Percentiles rank a stretch among this genome's conserved stretches.
phyloP scores from a whole-genome alignment of 2,888 invertebrate species.

The Acanthosepion lycidas region DNA sequence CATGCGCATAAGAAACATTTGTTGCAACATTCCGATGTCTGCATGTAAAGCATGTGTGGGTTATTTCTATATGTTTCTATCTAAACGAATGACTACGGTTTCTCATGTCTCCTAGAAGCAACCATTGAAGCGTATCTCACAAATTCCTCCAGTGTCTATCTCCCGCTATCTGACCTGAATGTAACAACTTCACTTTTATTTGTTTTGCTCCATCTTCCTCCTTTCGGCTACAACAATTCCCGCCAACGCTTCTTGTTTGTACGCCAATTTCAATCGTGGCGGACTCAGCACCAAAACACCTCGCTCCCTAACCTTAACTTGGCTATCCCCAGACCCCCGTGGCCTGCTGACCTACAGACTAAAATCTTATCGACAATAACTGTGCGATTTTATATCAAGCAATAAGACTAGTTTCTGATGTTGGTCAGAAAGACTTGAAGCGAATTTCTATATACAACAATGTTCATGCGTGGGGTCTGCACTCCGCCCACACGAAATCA shows the following conservation, averaged over 20 bases:
- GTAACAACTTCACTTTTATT: neutral
- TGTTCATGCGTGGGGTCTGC: too few species aligned
- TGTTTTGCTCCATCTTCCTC: neutral
- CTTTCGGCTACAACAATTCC: neutral
- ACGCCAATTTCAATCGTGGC: neutral
- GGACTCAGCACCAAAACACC: neutral
- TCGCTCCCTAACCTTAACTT: neutral
- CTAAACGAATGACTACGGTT: neutral
- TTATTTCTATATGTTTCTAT: neutral
- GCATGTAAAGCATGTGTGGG: neutral
- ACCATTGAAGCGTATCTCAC: neutral
- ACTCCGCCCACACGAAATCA: too few species aligned
- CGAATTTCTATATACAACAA: neutral
- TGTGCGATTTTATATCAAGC: neutral
- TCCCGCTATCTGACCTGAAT: neutral
- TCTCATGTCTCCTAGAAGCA: neutral
- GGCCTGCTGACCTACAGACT: neutral
- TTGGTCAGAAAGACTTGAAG: neutral
- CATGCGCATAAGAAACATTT: neutral
- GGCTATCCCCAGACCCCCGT: slow-evolving; percentile 33
- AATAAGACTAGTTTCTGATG: neutral
- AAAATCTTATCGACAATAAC: slow-evolving; percentile 22
- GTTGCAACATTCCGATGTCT: neutral
- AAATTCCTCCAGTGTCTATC: neutral
- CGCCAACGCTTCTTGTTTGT: neutral